Conservation (phyloP, 2,888 invertebrate species). For the Embidobia sp. region DNA sequence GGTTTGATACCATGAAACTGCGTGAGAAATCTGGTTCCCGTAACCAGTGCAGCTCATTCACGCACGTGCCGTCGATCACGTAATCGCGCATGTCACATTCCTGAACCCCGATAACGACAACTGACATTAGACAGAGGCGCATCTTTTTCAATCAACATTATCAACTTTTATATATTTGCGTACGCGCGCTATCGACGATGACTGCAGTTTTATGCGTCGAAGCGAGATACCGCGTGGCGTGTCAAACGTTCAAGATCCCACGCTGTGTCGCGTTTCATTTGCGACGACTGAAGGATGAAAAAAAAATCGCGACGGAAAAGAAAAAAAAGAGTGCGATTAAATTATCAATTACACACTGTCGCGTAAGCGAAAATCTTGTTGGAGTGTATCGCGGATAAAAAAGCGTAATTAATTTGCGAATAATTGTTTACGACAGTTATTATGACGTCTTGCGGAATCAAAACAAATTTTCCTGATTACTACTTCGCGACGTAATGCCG, state of each 20-base stretch:
- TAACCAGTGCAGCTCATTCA: constrained; percentile 21
- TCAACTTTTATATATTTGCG: constrained; percentile 39
- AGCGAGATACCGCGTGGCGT: constrained; percentile 61
- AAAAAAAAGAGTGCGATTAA: constrained; percentile 49
- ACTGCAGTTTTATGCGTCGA: constrained; percentile 51
- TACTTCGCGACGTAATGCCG: constrained; percentile 12
- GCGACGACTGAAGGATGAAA: constrained; percentile 20
- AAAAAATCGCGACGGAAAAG: constrained; percentile 15
- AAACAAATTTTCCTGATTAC: constrained; percentile 44
- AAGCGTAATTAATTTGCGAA: constrained; percentile 59
- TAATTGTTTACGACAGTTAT: constrained; percentile 55
- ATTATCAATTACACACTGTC: constrained; percentile 62
- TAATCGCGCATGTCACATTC: constrained; percentile 68
- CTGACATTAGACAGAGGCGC: constrained; percentile 66
- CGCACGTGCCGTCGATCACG: constrained; percentile 69
- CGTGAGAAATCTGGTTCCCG: constrained; percentile 8
- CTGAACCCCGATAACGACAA: constrained; percentile 69
- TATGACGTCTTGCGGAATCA: constrained; percentile 53
- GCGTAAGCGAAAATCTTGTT: constrained; percentile 39
- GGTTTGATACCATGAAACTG: no score
- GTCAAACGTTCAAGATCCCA: constrained; percentile 68
- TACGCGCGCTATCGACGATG: constrained; percentile 45
- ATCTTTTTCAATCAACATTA: constrained; percentile 55
- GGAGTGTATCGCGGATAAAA: constrained; percentile 45
- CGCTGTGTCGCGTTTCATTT: constrained; percentile 39